These are phyloP conservation scores for Rhopalosiphum maidis DNA, from an alignment of 1,140 invertebrate species.

Conservation along the genomic window DNA sequence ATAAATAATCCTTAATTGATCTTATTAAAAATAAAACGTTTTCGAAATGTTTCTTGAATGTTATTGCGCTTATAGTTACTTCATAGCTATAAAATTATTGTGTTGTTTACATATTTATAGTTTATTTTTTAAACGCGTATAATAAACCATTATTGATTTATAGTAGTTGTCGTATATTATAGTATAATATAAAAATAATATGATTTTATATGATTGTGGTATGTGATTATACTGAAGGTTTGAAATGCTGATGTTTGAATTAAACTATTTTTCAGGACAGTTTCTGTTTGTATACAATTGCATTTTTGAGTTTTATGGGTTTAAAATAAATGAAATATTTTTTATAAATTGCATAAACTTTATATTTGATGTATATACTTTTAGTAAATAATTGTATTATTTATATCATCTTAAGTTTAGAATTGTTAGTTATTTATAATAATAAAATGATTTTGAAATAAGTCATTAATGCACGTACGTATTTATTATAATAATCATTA, in stretches of 20 bases:
- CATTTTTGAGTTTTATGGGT: neutral
- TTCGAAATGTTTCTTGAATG: neutral
- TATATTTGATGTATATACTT: too few relatives aligned
- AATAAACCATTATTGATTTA: neutral
- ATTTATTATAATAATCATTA: too few relatives aligned
- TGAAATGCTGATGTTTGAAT: neutral
- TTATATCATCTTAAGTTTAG: too few relatives aligned
- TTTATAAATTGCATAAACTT: neutral
- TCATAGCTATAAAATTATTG: neutral
- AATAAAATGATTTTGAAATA: too few relatives aligned
- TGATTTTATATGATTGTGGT: neutral
- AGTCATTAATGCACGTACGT: too few relatives aligned
- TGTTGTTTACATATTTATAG: neutral
- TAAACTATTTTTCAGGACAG: neutral
- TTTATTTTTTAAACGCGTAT: neutral
- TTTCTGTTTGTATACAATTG: neutral
- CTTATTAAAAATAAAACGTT: constrained; percentile 22
- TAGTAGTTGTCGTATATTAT: neutral
- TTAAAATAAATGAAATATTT: neutral
- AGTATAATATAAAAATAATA: neutral
- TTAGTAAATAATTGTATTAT: too few relatives aligned
- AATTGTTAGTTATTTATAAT: too few relatives aligned
- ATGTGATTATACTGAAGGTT: neutral
- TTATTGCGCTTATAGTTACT: neutral
- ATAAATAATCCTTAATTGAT: constrained; percentile 18